Evolutionary conservation across 2,888 invertebrate genomes (phyloP), one percentile per base, ranked within the genome.

Genomic region (Automeris io): DNA sequence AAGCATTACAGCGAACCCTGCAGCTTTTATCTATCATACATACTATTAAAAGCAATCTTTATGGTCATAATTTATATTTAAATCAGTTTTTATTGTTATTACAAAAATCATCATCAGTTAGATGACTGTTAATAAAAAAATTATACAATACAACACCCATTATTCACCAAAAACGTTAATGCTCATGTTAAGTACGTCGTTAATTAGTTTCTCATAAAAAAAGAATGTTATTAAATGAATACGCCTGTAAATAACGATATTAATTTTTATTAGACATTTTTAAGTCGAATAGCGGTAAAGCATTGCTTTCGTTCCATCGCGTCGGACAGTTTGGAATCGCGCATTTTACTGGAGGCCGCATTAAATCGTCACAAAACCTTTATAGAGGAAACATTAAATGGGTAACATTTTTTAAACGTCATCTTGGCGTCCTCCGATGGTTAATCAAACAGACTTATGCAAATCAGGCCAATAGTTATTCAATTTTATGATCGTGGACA

Each of bases 381-480:
- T 64, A 68, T 65, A 58, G 64, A 69, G 72, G 68, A 72, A 77
- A 71, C 69, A 63, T 66, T 65, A 65, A 77, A 71, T 66, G 61
- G 59, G 53, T 67, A 65, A 63, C 70, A 76, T 79, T 80, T 72
- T 71, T 63, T 51, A 57, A 50, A 36, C 48, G 57, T 54, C 54
- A 61, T 65, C 65, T 66, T 51, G 57, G 53, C 59, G 61, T 70
- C 62, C 63, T 65, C 65, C 52, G 52, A 57, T 62, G 50, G 54
- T 51, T 72, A 70, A 75, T 72, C 72, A 71, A 70, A 72, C 50
- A 69, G 60, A 66, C 58, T 67, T 76, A 81, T 78, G 79, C 73
- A 78, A 81, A 81, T 80, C 56, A 71, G 57, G 64, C 64, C 62
- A 70, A 68, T 69, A 61, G 58, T 69, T 69, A 68, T 69, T 72